These are phyloP conservation scores for Thecocarcelia acutangulata DNA, from an alignment of 2,888 invertebrate genomes.

Conservation along the genomic window DNA sequence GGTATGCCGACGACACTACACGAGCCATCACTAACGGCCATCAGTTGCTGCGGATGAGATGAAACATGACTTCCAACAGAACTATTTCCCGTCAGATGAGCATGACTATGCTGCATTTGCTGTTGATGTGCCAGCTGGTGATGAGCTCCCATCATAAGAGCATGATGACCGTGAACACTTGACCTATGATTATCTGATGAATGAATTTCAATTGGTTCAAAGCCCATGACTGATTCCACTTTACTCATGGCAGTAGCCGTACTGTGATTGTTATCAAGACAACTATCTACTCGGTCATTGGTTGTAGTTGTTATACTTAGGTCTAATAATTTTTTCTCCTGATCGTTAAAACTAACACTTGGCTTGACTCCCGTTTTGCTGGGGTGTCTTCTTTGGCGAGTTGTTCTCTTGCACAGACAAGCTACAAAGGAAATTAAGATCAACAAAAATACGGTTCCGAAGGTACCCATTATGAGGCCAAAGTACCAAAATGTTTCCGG, in stretches of 20 bases:
- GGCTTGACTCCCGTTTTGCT: conserved; percentile 87
- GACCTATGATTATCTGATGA: conserved; percentile 83
- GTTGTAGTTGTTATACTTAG: conserved; percentile 89
- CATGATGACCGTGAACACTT: conserved; percentile 70
- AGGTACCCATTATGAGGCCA: conserved; percentile 87
- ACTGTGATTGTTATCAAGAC: conserved; percentile 84
- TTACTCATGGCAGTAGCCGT: conserved; percentile 81
- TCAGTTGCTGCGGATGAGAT: conserved; percentile 74
- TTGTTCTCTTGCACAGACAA: conserved; percentile 82
- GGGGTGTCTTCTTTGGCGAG: conserved; percentile 83
- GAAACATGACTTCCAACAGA: conserved; percentile 61
- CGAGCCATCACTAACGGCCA: conserved; percentile 77
- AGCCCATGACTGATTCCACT: conserved; percentile 82
- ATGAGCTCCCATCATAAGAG: conserved; percentile 68
- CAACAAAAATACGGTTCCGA: conserved; percentile 85
- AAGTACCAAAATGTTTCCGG: conserved; percentile 91
- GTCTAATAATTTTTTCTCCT: conserved; percentile 92
- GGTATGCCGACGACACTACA: conserved; percentile 79
- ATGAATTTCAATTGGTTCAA: conserved; percentile 84
- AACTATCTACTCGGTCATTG: conserved; percentile 84
- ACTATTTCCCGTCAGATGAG: conserved; percentile 67
- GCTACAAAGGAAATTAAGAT: conserved; percentile 85
- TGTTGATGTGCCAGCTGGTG: conserved; percentile 71
- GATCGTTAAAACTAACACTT: conserved; percentile 92
- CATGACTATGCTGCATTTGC: conserved; percentile 70